Evolutionary conservation across 2,797 vertebrate species (phyloP).

Genomic region (Anguilla marmorata): DNA sequence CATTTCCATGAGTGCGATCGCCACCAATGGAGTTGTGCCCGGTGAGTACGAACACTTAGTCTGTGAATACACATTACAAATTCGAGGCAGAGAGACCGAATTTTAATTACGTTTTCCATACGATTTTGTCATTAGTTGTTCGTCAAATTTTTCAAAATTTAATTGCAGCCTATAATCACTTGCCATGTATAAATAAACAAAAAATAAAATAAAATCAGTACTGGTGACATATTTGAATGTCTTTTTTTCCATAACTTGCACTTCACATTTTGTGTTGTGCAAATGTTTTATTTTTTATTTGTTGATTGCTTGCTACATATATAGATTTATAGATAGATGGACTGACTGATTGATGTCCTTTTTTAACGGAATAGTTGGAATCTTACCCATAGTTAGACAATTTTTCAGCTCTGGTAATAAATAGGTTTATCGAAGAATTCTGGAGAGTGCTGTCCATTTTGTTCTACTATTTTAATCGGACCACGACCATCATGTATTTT

Average conservation of each 20-base stretch:
- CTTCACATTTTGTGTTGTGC: neutral
- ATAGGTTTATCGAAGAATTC: too few relatives aligned
- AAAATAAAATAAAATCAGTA: too few relatives aligned
- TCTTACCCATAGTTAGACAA: too few relatives aligned
- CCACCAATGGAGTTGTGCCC: conserved; percentile 98
- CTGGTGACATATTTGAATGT: too few relatives aligned
- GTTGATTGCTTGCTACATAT: neutral
- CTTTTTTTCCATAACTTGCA: neutral
- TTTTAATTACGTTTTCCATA: neutral
- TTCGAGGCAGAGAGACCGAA: neutral
- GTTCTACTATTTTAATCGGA: too few relatives aligned
- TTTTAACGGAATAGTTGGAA: too few relatives aligned
- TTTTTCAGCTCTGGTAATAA: too few relatives aligned
- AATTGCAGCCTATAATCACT: neutral
- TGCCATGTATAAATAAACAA: neutral
- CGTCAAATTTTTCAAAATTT: too few relatives aligned
- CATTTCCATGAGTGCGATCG: conserved; percentile 99
- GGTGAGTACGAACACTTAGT: conserved; percentile 69
- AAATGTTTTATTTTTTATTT: neutral
- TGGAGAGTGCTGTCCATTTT: too few relatives aligned
- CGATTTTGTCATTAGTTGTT: neutral
- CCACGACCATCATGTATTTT: too few relatives aligned
- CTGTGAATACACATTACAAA: neutral
- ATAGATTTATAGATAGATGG: too few relatives aligned
- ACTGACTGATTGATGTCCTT: too few relatives aligned